Evolutionary conservation across 1,140 invertebrate genomes (phyloP), one percentile per base, ranked within the genome.

Genomic region (Cataglyphis hispanica): DNA sequence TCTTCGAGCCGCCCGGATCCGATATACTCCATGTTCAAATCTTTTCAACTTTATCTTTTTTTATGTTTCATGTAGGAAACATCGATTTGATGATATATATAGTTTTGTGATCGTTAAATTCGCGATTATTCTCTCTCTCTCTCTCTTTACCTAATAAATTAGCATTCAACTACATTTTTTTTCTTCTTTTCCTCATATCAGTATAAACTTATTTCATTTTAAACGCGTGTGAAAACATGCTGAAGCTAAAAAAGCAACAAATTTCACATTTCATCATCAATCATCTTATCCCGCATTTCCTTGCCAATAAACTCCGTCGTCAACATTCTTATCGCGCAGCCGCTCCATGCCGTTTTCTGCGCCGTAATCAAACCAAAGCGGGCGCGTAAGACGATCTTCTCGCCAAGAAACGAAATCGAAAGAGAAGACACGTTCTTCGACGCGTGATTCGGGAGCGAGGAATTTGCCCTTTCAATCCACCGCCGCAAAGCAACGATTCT

Each of bases 301-400:
- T 16, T 40, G n/a, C 31, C 43, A 34, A 80, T 80, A 80, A 69
- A 80, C 8, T 67, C 58, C 40, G 43, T 67, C 43, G 40, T 43
- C 27, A 78, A 78, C 60, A 78, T 66, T 78, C 53, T 78, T 53
- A 67, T 78, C 76, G 27, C 61, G 43, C 40, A 80, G 34, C 19
- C 25, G 34, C 19, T 70, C 66, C 27, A 7, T 25, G 31, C 16
- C 3, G 25, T 22, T 56, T 81, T 72, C 25, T 8, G n/a, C 53
- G 53, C 0, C 37, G 37, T 25, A 60, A 83, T 83, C 78, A 67
- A 72, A 37, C 78, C 67, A 74, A 60, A 83, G 78, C 67, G 43
- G 67, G 67, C 78, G 78, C 53, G 78, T 81, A 81, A 83, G 67
- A 60, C 40, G 78, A 83, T 81, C 78, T 70, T 81, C 78, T 72